Evolutionary conservation across 2,888 invertebrate genomes (phyloP).

Genomic region (Pyralis farinalis): DNA sequence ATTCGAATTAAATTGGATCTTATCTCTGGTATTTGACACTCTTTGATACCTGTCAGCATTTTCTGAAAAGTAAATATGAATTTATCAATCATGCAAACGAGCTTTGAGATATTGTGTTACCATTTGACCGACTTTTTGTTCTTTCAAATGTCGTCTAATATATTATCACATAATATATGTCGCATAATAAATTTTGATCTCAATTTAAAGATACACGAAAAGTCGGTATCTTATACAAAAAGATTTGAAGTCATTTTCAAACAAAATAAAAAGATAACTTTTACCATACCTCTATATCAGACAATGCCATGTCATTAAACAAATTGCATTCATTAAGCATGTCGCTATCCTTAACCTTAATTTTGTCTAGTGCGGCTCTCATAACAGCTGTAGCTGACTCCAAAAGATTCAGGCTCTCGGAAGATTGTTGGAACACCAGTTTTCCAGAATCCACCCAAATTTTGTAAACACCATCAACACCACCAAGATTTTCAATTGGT

Average conservation of each 20-base stretch:
- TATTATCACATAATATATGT: no score
- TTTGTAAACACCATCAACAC: constrained; percentile 80
- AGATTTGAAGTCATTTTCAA: background rate
- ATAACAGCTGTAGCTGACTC: constrained; percentile 88
- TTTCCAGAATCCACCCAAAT: constrained; percentile 85
- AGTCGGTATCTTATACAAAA: no score
- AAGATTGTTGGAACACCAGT: constrained; percentile 80
- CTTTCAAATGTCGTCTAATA: no score
- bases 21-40: constrained; percentile 77
- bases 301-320: constrained; percentile 77
- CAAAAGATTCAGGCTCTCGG: constrained; percentile 73
- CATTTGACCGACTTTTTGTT: no score
- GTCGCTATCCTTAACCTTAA: constrained; percentile 70
- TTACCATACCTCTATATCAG: constrained; percentile 75
- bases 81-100: no score
- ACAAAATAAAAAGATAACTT: background rate
- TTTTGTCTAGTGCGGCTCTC: constrained; percentile 86
- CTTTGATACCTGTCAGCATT: constrained; percentile 74
- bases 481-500: constrained; percentile 83
- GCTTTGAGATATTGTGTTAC: no score
- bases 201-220: no score
- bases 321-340: constrained; percentile 50
- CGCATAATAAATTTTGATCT: no score
- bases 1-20: constrained; percentile 81
- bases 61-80: constrained; percentile 49